phyloP scores from a whole-genome alignment of 2,113 vertebrate species.

The Tetrao urogallus region DNA sequence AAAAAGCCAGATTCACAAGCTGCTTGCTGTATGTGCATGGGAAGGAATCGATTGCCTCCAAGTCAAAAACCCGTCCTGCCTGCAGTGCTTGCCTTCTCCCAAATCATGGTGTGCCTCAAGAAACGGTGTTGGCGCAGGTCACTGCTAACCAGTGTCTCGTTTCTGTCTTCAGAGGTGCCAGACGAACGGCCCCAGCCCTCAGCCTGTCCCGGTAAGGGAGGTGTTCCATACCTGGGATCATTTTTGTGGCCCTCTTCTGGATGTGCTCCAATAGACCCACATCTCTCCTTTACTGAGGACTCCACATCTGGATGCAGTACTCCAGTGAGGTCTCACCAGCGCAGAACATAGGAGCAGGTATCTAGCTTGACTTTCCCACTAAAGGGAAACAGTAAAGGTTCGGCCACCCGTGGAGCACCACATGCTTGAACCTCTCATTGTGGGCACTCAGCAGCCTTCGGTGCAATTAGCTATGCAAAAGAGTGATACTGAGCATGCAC shows the following conservation, averaged over 20 bases:
- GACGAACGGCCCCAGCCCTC: no score
- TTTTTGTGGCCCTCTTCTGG: no score
- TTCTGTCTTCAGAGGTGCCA: background rate
- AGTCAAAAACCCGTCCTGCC: background rate
- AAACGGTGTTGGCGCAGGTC: fast-evolving
- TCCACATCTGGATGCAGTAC: no score
- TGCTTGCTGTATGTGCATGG: background rate
- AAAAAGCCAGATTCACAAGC: background rate
- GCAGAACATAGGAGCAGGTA: no score
- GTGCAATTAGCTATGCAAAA: background rate
- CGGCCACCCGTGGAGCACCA: background rate
- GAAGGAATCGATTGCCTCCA: background rate
- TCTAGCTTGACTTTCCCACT: background rate
- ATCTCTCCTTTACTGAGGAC: no score
- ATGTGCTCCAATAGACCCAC: no score
- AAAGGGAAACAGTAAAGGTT: background rate
- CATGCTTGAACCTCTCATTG: fast-evolving
- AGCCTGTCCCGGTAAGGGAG: no score
- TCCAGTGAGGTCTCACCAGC: no score
- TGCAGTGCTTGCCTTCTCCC: background rate
- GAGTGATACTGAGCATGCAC: background rate
- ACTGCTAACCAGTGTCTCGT: background rate
- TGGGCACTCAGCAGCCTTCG: fast-evolving
- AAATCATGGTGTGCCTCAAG: fast-evolving
- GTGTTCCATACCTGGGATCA: no score